phyloP scores from a whole-genome alignment of 2,797 vertebrate genomes.

The Typhlichthys subterraneus region DNA sequence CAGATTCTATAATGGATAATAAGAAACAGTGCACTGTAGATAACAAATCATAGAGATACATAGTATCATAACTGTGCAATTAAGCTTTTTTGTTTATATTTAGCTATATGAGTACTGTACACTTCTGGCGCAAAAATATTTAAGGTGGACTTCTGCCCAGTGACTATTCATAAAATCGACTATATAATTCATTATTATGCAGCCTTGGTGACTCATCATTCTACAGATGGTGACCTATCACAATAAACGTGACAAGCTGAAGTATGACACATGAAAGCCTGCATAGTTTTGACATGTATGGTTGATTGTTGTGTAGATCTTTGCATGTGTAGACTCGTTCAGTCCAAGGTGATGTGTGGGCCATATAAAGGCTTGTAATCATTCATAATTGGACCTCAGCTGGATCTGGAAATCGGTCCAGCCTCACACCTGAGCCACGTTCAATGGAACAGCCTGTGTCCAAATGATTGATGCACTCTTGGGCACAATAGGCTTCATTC shows the following conservation, averaged over 20 bases:
- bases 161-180: neutral
- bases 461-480: conserved; percentile 21
- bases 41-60: neutral
- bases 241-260: conserved; percentile 11
- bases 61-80: no score
- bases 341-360: conserved; percentile 1
- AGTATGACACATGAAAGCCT: conserved; percentile 1
- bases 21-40: conserved; percentile 14
- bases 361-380: conserved; percentile 15
- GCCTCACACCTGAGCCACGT: neutral
- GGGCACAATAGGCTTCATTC: conserved; percentile 1
- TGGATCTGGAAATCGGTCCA: neutral
- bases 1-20: neutral
- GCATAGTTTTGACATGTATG: conserved; percentile 11
- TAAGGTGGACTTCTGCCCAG: neutral
- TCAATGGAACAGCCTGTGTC: conserved; percentile 44
- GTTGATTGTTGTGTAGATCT: conserved; percentile 21
- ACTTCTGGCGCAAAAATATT: neutral
- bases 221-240: conserved; percentile 19
- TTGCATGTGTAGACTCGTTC: conserved; percentile 18
- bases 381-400: conserved; percentile 17
- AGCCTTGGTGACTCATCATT: conserved; percentile 30
- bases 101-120: no score
- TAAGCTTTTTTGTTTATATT: no score
- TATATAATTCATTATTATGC: conserved; percentile 20